Conservation (phyloP, 2,797 vertebrate species). For the Tragopan temminckii region DNA sequence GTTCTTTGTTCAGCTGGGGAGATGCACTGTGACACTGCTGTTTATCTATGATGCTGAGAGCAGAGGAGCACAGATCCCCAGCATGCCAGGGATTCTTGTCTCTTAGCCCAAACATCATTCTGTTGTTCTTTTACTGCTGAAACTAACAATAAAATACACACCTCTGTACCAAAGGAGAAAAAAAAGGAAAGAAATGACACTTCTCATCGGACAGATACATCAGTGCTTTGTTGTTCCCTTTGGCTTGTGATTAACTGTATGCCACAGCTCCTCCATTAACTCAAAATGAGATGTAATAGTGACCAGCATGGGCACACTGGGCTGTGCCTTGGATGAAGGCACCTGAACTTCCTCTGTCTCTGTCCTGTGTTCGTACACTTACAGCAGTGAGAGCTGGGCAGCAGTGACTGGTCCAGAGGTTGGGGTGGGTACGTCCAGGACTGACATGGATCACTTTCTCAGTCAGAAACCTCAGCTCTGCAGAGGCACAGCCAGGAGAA, state of each 20-base stretch:
- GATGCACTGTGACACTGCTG: constrained; percentile 23
- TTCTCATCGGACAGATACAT: neutral
- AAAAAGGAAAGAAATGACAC: neutral
- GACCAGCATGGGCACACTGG: neutral
- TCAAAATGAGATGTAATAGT: neutral
- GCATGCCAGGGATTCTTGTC: neutral
- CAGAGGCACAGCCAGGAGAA: neutral
- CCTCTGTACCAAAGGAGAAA: neutral
- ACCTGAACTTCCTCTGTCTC: neutral
- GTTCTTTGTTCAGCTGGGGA: neutral
- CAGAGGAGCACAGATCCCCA: constrained; percentile 20
- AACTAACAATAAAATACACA: constrained; percentile 38
- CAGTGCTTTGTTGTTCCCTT: neutral
- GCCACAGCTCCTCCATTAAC: neutral
- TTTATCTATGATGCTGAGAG: constrained; percentile 11
- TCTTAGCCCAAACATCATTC: constrained; percentile 44
- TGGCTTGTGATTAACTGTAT: neutral
- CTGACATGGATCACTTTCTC: neutral
- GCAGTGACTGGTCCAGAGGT: neutral
- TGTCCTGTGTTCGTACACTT: neutral
- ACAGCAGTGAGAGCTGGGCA: neutral
- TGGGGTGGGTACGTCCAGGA: neutral
- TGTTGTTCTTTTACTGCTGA: constrained; percentile 39
- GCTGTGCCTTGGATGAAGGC: neutral
- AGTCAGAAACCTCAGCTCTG: neutral